Evolutionary conservation across 1,140 invertebrate species (phyloP).

Genomic region (Tribolium castaneum): DNA sequence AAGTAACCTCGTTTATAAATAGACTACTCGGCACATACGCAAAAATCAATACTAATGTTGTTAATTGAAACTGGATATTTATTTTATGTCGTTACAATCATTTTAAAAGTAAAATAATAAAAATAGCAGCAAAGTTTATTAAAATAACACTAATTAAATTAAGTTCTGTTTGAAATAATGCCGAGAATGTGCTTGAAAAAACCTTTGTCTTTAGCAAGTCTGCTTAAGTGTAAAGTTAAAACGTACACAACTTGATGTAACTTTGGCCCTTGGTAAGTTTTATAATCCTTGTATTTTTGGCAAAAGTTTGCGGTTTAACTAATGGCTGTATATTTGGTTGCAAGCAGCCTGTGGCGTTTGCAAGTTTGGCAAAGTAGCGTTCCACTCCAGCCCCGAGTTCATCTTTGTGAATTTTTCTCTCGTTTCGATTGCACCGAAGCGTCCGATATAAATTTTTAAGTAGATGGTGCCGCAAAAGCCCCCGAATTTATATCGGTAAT

Average conservation of each 20-base stretch:
- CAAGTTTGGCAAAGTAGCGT: not conserved
- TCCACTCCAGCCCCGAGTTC: not conserved
- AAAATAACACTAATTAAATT: too few species aligned
- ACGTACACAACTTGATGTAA: not conserved
- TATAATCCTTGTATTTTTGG: not conserved
- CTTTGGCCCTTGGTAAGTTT: not conserved
- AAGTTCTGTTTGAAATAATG: too few species aligned
- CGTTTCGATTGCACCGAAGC: not conserved
- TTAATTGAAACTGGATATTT: too few species aligned
- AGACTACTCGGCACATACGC: too few species aligned
- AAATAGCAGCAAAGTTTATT: too few species aligned
- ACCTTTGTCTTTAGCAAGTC: too few species aligned
- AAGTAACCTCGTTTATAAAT: too few species aligned
- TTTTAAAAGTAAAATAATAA: too few species aligned
- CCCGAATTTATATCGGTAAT: conserved; percentile 15
- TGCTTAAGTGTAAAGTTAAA: too few species aligned
- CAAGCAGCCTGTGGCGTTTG: not conserved
- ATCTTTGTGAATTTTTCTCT: not conserved
- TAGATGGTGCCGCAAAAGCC: not conserved
- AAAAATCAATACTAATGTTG: too few species aligned
- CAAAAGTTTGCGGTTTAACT: not conserved
- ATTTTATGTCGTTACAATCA: too few species aligned
- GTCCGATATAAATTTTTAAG: conserved; percentile 1
- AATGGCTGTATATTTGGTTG: not conserved
- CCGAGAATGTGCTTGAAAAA: too few species aligned